Percentiles rank a stretch among this genome's conserved stretches.
These are phyloP conservation scores for Parthenolecanium corni DNA, from an alignment of 2,888 invertebrate species.

Conservation along the genomic window DNA sequence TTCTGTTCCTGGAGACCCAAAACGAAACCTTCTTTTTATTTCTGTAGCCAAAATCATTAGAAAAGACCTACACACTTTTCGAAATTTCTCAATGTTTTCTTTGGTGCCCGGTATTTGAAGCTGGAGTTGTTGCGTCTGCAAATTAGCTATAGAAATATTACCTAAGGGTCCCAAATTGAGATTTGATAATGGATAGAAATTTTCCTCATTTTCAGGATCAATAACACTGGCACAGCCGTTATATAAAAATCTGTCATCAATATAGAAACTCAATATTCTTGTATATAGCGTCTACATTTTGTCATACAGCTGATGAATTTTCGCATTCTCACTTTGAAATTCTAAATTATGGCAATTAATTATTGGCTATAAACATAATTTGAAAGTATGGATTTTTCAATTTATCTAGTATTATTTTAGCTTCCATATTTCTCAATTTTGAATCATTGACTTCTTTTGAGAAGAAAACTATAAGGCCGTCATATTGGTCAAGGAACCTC, in stretches of 20 bases:
- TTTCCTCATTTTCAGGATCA: neutral
- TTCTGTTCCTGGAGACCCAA: neutral
- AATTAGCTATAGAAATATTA: too few species aligned
- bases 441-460: neutral
- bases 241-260: neutral
- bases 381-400: neutral
- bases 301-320: neutral
- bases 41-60: neutral
- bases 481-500: slow-evolving; percentile 30
- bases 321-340: neutral
- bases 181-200: neutral
- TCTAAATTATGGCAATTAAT: neutral
- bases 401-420: neutral
- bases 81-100: neutral
- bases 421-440: neutral
- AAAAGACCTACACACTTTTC: neutral
- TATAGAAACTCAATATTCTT: neutral
- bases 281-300: neutral
- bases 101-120: neutral
- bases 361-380: neutral
- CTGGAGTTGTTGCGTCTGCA: neutral
- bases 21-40: neutral
- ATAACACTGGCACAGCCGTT: neutral
- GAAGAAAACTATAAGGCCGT: neutral
- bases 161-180: neutral